These are phyloP conservation scores for Pluvianellus socialis DNA, from an alignment of 2,113 vertebrate genomes.

Conservation along the genomic window DNA sequence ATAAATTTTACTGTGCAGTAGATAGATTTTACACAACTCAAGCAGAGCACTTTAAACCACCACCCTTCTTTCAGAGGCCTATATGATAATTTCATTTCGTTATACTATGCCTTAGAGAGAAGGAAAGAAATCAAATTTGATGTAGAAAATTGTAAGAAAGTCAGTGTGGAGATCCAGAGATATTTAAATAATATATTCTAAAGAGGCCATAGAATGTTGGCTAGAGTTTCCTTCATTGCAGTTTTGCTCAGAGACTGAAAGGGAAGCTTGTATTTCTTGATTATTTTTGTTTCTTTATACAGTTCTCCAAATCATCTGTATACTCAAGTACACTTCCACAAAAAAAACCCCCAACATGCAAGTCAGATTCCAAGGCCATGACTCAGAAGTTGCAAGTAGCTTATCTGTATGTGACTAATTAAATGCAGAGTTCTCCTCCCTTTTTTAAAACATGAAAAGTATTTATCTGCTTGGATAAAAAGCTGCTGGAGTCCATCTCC, in stretches of 20 bases:
- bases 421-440: neutral
- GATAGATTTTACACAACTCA: neutral
- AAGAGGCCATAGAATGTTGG: neutral
- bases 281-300: neutral
- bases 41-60: neutral
- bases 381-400: neutral
- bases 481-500: neutral
- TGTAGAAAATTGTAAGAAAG: neutral
- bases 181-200: neutral
- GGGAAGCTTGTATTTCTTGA: neutral
- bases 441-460: neutral
- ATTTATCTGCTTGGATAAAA: neutral
- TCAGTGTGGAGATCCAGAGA: neutral
- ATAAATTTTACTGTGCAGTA: neutral
- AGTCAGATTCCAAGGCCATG: neutral
- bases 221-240: neutral
- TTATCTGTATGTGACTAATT: neutral
- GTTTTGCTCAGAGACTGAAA: neutral
- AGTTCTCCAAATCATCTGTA: neutral
- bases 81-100: neutral
- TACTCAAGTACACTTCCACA: neutral
- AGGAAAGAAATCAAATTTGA: neutral
- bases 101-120: neutral
- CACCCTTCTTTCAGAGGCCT: neutral
- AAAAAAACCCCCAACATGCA: neutral